Evolutionary conservation across 1,140 invertebrate species (phyloP).

Genomic region (Arctopsyche grandis): DNA sequence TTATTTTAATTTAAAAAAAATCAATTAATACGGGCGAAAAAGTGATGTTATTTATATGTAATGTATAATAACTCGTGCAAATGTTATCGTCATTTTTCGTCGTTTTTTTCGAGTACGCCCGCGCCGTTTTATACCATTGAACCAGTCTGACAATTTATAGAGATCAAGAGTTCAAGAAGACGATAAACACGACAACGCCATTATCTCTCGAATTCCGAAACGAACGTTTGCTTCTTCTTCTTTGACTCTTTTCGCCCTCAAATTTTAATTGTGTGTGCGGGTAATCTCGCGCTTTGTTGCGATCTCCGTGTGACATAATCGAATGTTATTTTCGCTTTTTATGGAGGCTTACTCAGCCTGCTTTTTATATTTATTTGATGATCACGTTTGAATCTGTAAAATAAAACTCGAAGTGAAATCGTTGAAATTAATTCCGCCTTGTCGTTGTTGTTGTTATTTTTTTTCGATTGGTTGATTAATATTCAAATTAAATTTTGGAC

Average conservation of each 20-base stretch:
- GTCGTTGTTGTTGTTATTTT: no score
- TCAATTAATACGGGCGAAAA: background rate
- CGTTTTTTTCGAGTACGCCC: background rate
- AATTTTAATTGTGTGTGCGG: conserved; percentile 9
- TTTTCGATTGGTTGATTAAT: no score
- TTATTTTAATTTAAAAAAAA: conserved; percentile 2
- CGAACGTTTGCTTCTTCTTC: background rate
- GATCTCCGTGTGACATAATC: conserved; percentile 12
- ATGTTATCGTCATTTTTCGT: conserved; percentile 2
- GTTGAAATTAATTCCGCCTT: no score
- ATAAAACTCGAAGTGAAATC: no score
- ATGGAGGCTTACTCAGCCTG: background rate
- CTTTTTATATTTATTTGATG: no score
- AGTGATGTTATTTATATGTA: background rate
- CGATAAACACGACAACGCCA: conserved; percentile 28
- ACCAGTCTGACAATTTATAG: conserved; percentile 32
- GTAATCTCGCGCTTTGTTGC: conserved; percentile 20
- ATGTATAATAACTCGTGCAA: background rate
- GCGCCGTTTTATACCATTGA: conserved; percentile 22
- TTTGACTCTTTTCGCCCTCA: background rate
- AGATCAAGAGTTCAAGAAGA: conserved; percentile 30
- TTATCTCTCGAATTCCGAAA: conserved; percentile 4
- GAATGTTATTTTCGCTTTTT: conserved; percentile 1
- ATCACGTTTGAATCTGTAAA: no score
- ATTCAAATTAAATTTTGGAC: no score